These are phyloP conservation scores for Notolepis coatsorum DNA, from an alignment of 2,797 vertebrate genomes.

Conservation along the genomic window DNA sequence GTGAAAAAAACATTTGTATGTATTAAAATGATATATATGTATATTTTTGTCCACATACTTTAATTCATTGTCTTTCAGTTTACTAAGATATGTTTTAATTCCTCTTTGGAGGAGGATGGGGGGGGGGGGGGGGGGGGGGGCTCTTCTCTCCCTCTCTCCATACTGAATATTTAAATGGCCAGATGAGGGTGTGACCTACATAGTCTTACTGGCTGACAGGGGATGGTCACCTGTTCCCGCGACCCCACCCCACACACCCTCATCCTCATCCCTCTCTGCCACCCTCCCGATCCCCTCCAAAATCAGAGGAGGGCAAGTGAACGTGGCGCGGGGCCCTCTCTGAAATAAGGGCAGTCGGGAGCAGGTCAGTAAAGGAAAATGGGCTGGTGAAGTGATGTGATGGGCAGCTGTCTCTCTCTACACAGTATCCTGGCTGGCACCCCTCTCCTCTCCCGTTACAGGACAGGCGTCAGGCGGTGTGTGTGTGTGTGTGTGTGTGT, in stretches of 20 bases:
- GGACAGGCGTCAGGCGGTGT: slow-evolving; percentile 46
- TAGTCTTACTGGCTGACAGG: slow-evolving; percentile 40
- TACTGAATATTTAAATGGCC: slow-evolving; percentile 76
- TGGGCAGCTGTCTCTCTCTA: slow-evolving; percentile 18
- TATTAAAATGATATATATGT: background rate
- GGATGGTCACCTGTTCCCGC: slow-evolving; percentile 63
- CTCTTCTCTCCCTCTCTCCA: too few relatives aligned
- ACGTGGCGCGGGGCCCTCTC: slow-evolving; percentile 37
- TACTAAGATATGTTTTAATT: slow-evolving; percentile 1
- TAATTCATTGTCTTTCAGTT: background rate
- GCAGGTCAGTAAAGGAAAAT: slow-evolving; percentile 54
- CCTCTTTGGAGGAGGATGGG: slow-evolving; percentile 31
- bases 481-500: slow-evolving; percentile 61
- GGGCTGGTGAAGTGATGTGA: slow-evolving; percentile 44
- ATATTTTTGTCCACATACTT: background rate
- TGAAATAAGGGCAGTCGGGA: slow-evolving; percentile 60
- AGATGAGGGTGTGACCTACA: slow-evolving; percentile 71
- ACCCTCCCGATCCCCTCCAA: background rate
- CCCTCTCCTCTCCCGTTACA: slow-evolving; percentile 64
- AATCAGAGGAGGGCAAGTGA: slow-evolving; percentile 63
- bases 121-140: too few relatives aligned
- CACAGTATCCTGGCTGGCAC: slow-evolving; percentile 54
- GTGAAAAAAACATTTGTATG: background rate
- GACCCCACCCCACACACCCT: background rate
- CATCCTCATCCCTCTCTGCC: background rate